Percentiles rank a stretch among this genome's conserved stretches.
phyloP scores from a whole-genome alignment of 1,140 invertebrate genomes.

The Pachypsylla venusta region DNA sequence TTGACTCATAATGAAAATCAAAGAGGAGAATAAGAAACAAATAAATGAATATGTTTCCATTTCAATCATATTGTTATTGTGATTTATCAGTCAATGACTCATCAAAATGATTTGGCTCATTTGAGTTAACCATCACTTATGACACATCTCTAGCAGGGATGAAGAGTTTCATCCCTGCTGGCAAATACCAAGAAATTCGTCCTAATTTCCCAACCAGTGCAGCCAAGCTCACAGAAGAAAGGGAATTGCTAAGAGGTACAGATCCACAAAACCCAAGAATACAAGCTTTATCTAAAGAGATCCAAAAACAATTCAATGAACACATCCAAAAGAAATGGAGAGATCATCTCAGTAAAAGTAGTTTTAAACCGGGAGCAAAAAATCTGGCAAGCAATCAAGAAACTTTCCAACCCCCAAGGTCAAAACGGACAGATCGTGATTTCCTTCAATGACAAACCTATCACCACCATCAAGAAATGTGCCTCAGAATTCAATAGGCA shows the following conservation, averaged over 20 bases:
- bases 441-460: neutral
- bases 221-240: neutral
- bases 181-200: neutral
- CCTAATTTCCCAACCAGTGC: conserved; percentile 5
- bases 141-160: too few species aligned
- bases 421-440: neutral
- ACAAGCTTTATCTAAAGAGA: neutral
- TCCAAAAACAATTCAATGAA: neutral
- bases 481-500: neutral
- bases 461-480: neutral
- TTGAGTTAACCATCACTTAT: too few species aligned
- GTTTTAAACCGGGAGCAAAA: neutral
- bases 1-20: too few species aligned
- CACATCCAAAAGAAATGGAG: neutral
- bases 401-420: neutral
- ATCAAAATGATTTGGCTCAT: too few species aligned
- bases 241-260: neutral
- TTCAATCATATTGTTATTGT: too few species aligned
- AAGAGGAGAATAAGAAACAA: too few species aligned
- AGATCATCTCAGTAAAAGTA: neutral
- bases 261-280: neutral
- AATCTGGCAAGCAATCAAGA: neutral
- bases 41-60: too few species aligned
- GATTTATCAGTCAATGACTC: too few species aligned
- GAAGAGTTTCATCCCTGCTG: neutral